phyloP scores from a whole-genome alignment of 1,140 invertebrate genomes.

The Formica exsecta region DNA sequence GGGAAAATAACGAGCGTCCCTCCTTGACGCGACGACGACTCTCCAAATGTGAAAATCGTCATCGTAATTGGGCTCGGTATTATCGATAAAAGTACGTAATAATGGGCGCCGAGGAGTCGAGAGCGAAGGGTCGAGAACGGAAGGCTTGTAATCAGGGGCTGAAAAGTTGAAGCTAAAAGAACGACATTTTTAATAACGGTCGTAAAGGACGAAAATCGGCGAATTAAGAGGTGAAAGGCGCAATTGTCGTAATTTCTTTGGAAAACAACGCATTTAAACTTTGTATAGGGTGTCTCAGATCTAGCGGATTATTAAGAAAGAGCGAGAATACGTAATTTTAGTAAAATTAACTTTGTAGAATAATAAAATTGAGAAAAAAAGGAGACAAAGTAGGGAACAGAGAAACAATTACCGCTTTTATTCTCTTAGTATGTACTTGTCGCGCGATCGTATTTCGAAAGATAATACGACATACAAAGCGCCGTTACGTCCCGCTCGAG shows the following conservation, averaged over 20 bases:
- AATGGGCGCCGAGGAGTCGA: constrained; percentile 30
- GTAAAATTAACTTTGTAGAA: background rate
- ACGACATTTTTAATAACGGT: constrained; percentile 45
- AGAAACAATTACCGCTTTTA: background rate
- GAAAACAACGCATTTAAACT: constrained; percentile 4
- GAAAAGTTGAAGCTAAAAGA: constrained; percentile 32
- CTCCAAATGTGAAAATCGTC: constrained; percentile 56
- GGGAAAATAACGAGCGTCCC: constrained; percentile 41
- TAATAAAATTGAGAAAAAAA: background rate
- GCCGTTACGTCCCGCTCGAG: too few species aligned
- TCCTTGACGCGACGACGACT: constrained; percentile 34
- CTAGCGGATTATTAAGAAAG: background rate
- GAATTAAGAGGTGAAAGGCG: constrained; percentile 26
- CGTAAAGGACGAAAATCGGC: constrained; percentile 31
- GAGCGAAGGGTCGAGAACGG: constrained; percentile 23
- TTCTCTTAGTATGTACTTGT: too few species aligned
- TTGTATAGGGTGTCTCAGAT: background rate
- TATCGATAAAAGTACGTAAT: constrained; percentile 57
- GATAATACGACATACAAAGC: too few species aligned
- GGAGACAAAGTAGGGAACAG: background rate
- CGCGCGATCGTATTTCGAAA: too few species aligned
- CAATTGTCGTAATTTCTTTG: constrained; percentile 9
- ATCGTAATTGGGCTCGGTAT: constrained; percentile 41
- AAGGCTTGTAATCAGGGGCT: constrained; percentile 42
- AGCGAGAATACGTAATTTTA: too few species aligned